Evolutionary conservation across 1,140 invertebrate genomes (phyloP).

Genomic region (Brachionus manjavacas): DNA sequence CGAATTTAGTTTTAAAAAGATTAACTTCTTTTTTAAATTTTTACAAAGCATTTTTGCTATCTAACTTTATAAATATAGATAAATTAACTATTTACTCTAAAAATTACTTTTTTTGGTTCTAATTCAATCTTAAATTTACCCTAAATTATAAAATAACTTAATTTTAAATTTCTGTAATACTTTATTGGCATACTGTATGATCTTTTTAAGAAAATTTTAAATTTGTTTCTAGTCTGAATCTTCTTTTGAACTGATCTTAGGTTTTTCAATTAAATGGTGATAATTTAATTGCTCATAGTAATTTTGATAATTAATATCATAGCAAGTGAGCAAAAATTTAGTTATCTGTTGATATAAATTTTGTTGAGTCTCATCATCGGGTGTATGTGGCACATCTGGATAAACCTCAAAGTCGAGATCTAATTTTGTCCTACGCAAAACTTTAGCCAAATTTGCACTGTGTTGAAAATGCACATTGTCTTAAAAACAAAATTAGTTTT

Average conservation of each 20-base stretch:
- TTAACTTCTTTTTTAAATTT: no score
- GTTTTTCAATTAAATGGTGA: constrained; percentile 6
- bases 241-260: neutral
- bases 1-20: no score
- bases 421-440: constrained; percentile 1
- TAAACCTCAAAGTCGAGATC: constrained; percentile 38
- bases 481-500: neutral
- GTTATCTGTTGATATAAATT: constrained; percentile 19
- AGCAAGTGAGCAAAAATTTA: constrained; percentile 32
- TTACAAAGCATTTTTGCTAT: no score
- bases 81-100: no score
- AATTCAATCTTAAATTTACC: neutral
- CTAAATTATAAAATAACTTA: neutral
- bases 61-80: no score
- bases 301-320: neutral
- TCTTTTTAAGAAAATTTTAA: neutral
- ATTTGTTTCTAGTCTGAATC: neutral
- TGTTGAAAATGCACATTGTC: constrained; percentile 40
- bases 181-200: neutral
- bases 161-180: neutral
- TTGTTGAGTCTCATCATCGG: constrained; percentile 13
- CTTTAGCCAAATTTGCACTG: constrained; percentile 30
- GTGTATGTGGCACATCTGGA: constrained; percentile 33
- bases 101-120: no score
- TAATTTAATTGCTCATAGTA: constrained; percentile 27